Evolutionary conservation across 2,797 vertebrate genomes (phyloP).

Genomic region (Anableps anableps): DNA sequence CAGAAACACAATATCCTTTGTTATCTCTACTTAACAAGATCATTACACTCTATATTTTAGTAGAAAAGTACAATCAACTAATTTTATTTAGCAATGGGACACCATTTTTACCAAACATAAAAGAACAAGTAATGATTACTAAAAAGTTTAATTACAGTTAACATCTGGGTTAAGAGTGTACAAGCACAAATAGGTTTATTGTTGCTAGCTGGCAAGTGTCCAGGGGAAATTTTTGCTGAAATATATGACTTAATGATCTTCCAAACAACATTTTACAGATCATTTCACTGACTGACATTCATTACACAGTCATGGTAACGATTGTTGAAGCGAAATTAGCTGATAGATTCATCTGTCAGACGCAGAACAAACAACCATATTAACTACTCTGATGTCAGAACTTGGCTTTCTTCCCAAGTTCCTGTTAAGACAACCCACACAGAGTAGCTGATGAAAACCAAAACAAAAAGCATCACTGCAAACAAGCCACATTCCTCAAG

Average conservation of each 20-base stretch:
- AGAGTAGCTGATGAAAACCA: conserved; percentile 15
- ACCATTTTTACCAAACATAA: too few species aligned
- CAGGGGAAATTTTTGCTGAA: not conserved
- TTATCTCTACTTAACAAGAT: too few species aligned
- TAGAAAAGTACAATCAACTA: too few species aligned
- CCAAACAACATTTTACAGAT: conserved; percentile 2
- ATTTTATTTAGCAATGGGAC: too few species aligned
- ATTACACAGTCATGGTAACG: not conserved
- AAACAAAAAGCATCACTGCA: not conserved
- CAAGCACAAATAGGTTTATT: not conserved
- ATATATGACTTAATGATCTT: not conserved
- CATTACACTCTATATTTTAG: too few species aligned
- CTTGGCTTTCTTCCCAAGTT: conserved; percentile 4
- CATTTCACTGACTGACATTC: not conserved
- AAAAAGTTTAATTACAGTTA: too few species aligned
- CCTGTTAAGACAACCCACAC: conserved; percentile 7
- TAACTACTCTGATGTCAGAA: not conserved
- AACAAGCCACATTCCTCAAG: conserved; percentile 7
- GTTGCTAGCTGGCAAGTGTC: not conserved
- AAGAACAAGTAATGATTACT: too few species aligned
- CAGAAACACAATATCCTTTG: too few species aligned
- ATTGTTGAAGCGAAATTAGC: not conserved
- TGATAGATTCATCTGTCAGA: conserved; percentile 7
- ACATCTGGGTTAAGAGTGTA: too few species aligned
- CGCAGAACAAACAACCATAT: conserved; percentile 5